Evolutionary conservation across 1,140 invertebrate genomes (phyloP).

Genomic region (Pogonomyrmex californicus): DNA sequence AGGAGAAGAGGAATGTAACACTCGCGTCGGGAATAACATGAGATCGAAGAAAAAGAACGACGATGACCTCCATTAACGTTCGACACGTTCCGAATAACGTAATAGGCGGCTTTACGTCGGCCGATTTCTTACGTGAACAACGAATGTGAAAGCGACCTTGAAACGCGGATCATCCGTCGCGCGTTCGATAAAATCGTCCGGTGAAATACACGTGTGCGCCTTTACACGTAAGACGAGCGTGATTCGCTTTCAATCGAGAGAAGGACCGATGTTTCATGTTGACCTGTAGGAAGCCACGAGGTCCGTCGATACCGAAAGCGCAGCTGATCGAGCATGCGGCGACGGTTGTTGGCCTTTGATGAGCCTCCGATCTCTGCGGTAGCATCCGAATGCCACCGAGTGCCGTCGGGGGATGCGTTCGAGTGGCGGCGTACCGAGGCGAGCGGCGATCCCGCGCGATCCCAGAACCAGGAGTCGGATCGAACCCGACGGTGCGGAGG

Average conservation of each 20-base stretch:
- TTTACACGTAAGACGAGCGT: neutral
- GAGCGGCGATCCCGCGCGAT: conserved; percentile 68
- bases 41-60: conserved; percentile 24
- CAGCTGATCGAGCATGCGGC: conserved; percentile 71
- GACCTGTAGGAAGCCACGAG: neutral
- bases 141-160: conserved; percentile 76
- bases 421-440: conserved; percentile 51
- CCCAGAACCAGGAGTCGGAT: conserved; percentile 66
- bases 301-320: conserved; percentile 19
- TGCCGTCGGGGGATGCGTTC: conserved; percentile 72
- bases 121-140: conserved; percentile 73
- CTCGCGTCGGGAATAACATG: neutral
- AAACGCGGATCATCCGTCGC: conserved; percentile 68
- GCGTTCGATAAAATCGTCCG: conserved; percentile 39
- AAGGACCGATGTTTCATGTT: neutral
- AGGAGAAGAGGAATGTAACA: neutral
- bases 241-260: neutral
- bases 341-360: conserved; percentile 77
- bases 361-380: conserved; percentile 79
- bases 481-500: conserved; percentile 57
- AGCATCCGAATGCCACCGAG: conserved; percentile 60
- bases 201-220: neutral
- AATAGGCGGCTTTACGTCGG: conserved; percentile 52
- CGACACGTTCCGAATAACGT: conserved; percentile 66
- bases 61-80: conserved; percentile 55